Percentiles rank a stretch among this genome's conserved stretches.
Conservation (phyloP, 2,888 invertebrate genomes). For the Apeira syringaria region DNA sequence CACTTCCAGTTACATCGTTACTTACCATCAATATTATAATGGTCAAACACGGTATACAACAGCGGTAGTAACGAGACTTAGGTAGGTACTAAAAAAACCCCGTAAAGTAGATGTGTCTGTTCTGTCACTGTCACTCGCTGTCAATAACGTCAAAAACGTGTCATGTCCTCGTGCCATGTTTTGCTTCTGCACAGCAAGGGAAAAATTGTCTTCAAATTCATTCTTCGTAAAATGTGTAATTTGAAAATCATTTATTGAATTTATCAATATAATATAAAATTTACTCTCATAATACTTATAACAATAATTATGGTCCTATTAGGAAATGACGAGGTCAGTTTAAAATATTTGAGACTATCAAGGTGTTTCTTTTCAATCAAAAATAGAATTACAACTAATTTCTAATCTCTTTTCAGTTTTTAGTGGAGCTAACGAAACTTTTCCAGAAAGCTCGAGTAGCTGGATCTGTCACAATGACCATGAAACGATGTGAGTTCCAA, state of each 20-base stretch:
- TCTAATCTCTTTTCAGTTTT: constrained; percentile 87
- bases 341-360: background rate
- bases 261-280: constrained; percentile 16
- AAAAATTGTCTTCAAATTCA: too few relatives aligned
- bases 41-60: too few relatives aligned
- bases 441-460: constrained; percentile 92
- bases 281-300: constrained; percentile 23
- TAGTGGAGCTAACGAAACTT: constrained; percentile 91
- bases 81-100: too few relatives aligned
- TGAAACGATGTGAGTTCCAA: constrained; percentile 96
- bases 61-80: too few relatives aligned
- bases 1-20: too few relatives aligned
- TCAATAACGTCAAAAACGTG: too few relatives aligned
- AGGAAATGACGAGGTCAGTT: constrained; percentile 85
- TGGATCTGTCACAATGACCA: constrained; percentile 93
- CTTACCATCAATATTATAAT: too few relatives aligned
- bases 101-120: too few relatives aligned
- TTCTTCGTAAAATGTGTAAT: constrained; percentile 40
- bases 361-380: background rate
- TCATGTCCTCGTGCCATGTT: too few relatives aligned
- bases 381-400: too few relatives aligned
- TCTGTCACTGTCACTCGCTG: too few relatives aligned
- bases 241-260: constrained; percentile 23
- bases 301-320: constrained; percentile 84
- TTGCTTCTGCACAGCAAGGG: too few relatives aligned